Evolutionary conservation across 1,140 invertebrate genomes (phyloP), one percentile per base, ranked within the genome.

Genomic region (Zaprionus camerounensis): DNA sequence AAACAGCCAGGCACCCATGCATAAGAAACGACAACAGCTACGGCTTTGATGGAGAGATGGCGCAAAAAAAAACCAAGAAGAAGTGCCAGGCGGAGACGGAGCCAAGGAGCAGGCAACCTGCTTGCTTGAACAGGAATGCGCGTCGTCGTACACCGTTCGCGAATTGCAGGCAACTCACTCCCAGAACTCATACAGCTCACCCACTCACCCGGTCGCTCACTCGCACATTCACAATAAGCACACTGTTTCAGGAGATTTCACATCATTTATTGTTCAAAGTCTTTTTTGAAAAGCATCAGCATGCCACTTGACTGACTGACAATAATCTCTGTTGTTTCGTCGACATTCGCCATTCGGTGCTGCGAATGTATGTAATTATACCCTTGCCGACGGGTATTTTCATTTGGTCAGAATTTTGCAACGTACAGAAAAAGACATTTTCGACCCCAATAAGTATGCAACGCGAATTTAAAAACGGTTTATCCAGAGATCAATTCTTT

Each of bases 201-300:
- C 63, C 59, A 75, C 63, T 44, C 41, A 31, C 61, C 24, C 34
- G 63, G 17, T 67, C 41, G n/a, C 56, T 61, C 44, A 58, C 41
- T n/a, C 55, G 61, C 64, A 56, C 28, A 41, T 64, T 64, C 70
- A 63, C 70, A 71, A 56, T 66, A 49, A 13, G 36, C 38, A 31
- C 67, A 59, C 72, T 80, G 61, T 78, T 80, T 80, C 51, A 77
- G 57, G 58, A 81, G 75, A 81, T 79, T 81, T 82, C 71, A 78
- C 80, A 82, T 82, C 79, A 82, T 81, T 82, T 81, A 78, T 81
- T 82, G 75, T 82, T 81, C 75, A 78, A 80, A 80, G 66, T 70
- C 74, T 67, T 78, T 79, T 81, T 69, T 65, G 75, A 82, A 72
- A 80, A 77, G 64, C 69, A 61, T 78, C 69, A 78, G 59, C 59